phyloP scores from a whole-genome alignment of 2,888 invertebrate species.

The Morpho helenor region DNA sequence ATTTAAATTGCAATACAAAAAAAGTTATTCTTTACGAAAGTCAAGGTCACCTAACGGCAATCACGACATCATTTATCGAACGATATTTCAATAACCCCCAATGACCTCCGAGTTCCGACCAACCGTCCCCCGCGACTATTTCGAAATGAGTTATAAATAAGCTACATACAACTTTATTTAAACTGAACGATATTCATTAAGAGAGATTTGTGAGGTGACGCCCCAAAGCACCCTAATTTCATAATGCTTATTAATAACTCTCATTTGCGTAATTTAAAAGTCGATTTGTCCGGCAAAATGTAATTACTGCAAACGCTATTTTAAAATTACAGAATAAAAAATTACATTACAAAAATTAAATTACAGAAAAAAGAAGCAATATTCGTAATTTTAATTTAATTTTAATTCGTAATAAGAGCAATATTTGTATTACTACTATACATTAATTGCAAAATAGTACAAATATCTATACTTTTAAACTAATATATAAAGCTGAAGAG shows the following conservation, averaged over 20 bases:
- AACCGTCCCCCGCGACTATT: constrained; percentile 32
- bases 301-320: constrained; percentile 1
- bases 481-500: neutral
- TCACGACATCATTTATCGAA: constrained; percentile 10
- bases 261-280: constrained; percentile 19
- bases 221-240: constrained; percentile 26
- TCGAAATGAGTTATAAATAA: constrained; percentile 51
- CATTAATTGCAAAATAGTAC: too few species aligned
- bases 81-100: constrained; percentile 25
- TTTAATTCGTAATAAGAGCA: too few species aligned
- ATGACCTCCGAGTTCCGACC: constrained; percentile 16
- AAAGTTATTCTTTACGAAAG: too few species aligned
- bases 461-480: neutral
- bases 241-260: constrained; percentile 23
- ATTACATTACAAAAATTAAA: too few species aligned
- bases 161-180: constrained; percentile 49
- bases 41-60: too few species aligned
- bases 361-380: neutral
- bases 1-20: too few species aligned
- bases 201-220: constrained; percentile 47
- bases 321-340: neutral
- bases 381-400: too few species aligned
- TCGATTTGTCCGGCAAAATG: constrained; percentile 2
- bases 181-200: constrained; percentile 55
- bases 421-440: too few species aligned